Evolutionary conservation across 2,888 invertebrate genomes (phyloP), one percentile per base, ranked within the genome.

Genomic region (Pristionchus mayeri): DNA sequence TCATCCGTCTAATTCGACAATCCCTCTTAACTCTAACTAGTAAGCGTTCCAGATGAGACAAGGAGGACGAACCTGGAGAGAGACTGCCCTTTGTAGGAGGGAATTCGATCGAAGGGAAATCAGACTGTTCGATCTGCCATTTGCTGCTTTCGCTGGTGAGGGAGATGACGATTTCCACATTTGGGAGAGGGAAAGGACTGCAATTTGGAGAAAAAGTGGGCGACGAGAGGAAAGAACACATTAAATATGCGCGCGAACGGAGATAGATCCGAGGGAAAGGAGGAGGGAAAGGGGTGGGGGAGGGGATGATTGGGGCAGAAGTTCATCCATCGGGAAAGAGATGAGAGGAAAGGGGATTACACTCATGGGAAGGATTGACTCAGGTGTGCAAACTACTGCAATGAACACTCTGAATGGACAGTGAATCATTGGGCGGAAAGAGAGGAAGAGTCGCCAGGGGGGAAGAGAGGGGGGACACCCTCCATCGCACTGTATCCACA

Each of bases 121-220:
- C 11, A 80, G 52, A 52, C 37, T 71, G 54, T 37, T 40, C 37
- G 84, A 84, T 52, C 71, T 9, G 11, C 71, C 57, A 50, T 71
- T 52, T 37, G 6, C 9, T 11, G 24, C 21, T 40, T 54, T 75
- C 0, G 50, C 40, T n/a, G 37, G 50, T 11, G 75, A 84, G 6
- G 84, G 84, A 71, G 84, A 44, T 0, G 48, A 75, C 37, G 84
- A 75, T 71, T 84, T 84, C 84, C 84, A 84, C 84, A 84, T 84
- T n/a, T n/a, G n/a, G n/a, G n/a, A n/a, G 44, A 76, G 24, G 7
- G 4, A 4, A 60, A 37, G 67, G 57, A 63, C 52, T 30, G 50
- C 34, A 78, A 78, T 50, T 24, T 21, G 34, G 40, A 34, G 80
- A 50, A 16, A 54, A 18, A 80, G 11, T 30, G 57, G 30, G 24